These are phyloP conservation scores for Hydriomena furcata DNA, from an alignment of 2,888 invertebrate species.

Conservation along the genomic window DNA sequence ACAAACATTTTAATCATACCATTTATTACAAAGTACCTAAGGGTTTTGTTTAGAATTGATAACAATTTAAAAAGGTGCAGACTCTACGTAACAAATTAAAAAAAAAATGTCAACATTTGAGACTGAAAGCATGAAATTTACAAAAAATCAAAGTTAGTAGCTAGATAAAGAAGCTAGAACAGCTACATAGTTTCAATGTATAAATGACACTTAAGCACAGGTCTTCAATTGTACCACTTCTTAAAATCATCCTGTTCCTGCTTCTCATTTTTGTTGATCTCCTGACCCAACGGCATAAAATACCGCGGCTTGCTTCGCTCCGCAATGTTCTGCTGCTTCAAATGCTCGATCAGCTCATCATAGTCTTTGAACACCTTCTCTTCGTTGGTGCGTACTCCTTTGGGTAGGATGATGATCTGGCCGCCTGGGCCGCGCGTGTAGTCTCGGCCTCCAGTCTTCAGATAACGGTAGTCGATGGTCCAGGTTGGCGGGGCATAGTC, in stretches of 20 bases:
- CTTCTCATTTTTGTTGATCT: constrained; percentile 4
- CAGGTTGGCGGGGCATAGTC: constrained; percentile 65
- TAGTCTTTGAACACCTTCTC: constrained; percentile 58
- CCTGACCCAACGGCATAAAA: constrained; percentile 34
- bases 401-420: constrained; percentile 67
- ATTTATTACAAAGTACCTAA: no score
- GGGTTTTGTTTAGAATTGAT: no score
- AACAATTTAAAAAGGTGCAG: no score
- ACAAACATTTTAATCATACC: no score
- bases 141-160: background rate
- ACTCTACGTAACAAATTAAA: no score
- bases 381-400: constrained; percentile 48
- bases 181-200: background rate
- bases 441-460: constrained; percentile 68
- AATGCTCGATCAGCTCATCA: constrained; percentile 63
- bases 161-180: background rate
- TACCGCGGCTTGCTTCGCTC: constrained; percentile 35
- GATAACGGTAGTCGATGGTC: constrained; percentile 69
- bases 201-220: background rate
- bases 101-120: no score
- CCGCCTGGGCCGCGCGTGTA: constrained; percentile 68
- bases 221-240: constrained; percentile 13
- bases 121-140: background rate
- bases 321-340: constrained; percentile 54
- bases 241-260: constrained; percentile 7